phyloP scores from a whole-genome alignment of 2,113 vertebrate genomes.

The Carassius carassius region DNA sequence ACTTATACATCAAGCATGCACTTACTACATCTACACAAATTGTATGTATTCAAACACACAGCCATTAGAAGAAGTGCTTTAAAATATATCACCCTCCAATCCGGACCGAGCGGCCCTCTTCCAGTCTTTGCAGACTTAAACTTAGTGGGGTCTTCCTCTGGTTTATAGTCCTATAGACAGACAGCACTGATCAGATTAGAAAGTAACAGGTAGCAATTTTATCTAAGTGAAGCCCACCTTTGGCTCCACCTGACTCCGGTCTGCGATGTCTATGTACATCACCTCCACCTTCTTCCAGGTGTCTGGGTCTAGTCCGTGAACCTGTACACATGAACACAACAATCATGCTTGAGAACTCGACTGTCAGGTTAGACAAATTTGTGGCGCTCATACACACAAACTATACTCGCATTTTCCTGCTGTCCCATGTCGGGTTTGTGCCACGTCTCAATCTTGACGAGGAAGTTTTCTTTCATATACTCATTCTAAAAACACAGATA shows the following conservation, averaged over 20 bases:
- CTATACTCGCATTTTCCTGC: slow-evolving; percentile 89
- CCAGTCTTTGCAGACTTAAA: slow-evolving; percentile 93
- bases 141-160: slow-evolving; percentile 93
- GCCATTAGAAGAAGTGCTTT: background rate
- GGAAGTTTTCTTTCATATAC: slow-evolving; percentile 98
- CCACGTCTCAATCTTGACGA: slow-evolving; percentile 98
- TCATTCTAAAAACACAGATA: slow-evolving; percentile 82
- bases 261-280: slow-evolving; percentile 94
- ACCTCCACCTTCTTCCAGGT: slow-evolving; percentile 96
- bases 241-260: slow-evolving; percentile 86
- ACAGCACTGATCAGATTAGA: background rate
- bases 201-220: background rate
- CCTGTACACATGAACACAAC: slow-evolving; percentile 71
- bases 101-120: slow-evolving; percentile 89
- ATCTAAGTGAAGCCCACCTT: slow-evolving; percentile 76
- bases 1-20: slow-evolving; percentile 4
- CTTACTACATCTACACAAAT: background rate
- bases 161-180: slow-evolving; percentile 89
- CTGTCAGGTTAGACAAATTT: background rate
- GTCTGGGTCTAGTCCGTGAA: slow-evolving; percentile 92
- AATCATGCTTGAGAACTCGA: slow-evolving; percentile 1
- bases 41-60: background rate
- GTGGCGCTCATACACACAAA: background rate
- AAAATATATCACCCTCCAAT: slow-evolving; percentile 87
- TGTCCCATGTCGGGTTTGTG: slow-evolving; percentile 94